phyloP scores from a whole-genome alignment of 2,113 vertebrate species.

The Rissa tridactyla region DNA sequence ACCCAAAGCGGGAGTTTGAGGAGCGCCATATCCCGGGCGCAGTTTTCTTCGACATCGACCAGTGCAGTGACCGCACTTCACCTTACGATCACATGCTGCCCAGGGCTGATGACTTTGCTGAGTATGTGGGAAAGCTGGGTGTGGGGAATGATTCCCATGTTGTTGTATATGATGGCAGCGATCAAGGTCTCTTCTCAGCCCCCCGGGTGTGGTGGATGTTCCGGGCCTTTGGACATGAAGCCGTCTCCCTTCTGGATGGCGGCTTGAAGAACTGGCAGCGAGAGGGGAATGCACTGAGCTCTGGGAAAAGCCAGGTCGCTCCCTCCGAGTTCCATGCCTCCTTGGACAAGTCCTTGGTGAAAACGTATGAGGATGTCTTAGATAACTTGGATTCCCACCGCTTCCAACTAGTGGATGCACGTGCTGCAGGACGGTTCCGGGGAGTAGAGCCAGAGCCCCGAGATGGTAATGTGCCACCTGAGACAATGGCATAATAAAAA shows the following conservation, averaged over 20 bases:
- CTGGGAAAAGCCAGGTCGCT: slow-evolving; percentile 66
- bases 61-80: slow-evolving; percentile 83
- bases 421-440: slow-evolving; percentile 82
- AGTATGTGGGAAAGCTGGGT: slow-evolving; percentile 83
- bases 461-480: slow-evolving; percentile 78
- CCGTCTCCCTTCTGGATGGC: slow-evolving; percentile 88
- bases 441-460: slow-evolving; percentile 89
- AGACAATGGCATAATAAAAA: background rate
- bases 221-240: slow-evolving; percentile 84
- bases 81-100: slow-evolving; percentile 90
- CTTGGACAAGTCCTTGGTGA: slow-evolving; percentile 79
- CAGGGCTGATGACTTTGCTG: slow-evolving; percentile 73
- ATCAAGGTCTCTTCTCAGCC: slow-evolving; percentile 85
- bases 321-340: slow-evolving; percentile 72
- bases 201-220: slow-evolving; percentile 99
- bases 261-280: slow-evolving; percentile 87
- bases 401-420: slow-evolving; percentile 88
- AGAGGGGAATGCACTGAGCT: slow-evolving; percentile 74
- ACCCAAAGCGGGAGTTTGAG: slow-evolving; percentile 79
- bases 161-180: slow-evolving; percentile 91
- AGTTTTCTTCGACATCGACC: slow-evolving; percentile 88
- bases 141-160: slow-evolving; percentile 86
- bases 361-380: slow-evolving; percentile 82
- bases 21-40: slow-evolving; percentile 86
- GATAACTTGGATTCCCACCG: slow-evolving; percentile 78